Evolutionary conservation across 1,140 invertebrate genomes (phyloP).

Genomic region (Planococcus citri): DNA sequence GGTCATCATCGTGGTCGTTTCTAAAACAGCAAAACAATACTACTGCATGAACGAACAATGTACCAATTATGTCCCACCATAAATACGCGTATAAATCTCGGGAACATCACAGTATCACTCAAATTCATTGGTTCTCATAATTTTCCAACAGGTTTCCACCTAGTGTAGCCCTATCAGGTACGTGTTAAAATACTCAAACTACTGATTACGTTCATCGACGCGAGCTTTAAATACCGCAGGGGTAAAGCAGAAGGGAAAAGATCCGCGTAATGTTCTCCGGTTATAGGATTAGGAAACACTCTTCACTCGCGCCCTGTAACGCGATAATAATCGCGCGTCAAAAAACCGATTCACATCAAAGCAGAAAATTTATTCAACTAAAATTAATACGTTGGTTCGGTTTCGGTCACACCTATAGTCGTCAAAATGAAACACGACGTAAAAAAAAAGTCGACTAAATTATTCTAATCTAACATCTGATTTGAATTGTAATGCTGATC

Average conservation of each 20-base stretch:
- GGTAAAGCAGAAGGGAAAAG: no score
- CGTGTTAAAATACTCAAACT: no score
- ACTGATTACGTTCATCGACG: no score
- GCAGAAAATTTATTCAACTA: neutral
- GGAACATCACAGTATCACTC: neutral
- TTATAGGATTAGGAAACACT: neutral
- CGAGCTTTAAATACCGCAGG: no score
- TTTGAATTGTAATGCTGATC: neutral
- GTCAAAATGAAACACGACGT: no score
- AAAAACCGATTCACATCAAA: neutral
- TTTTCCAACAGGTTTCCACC: neutral
- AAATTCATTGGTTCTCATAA: neutral
- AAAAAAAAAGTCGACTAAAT: neutral
- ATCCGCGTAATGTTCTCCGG: neutral
- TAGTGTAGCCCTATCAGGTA: no score
- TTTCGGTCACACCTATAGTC: neutral
- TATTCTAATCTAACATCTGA: neutral
- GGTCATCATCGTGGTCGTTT: neutral
- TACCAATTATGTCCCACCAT: neutral
- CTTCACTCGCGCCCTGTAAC: neutral
- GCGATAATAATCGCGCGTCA: neutral
- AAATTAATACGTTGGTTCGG: neutral
- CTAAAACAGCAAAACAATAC: neutral
- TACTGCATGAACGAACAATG: neutral
- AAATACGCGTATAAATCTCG: neutral